Evolutionary conservation across 2,888 invertebrate species (phyloP), one percentile per base, ranked within the genome.

Genomic region (Drosophila lutescens): DNA sequence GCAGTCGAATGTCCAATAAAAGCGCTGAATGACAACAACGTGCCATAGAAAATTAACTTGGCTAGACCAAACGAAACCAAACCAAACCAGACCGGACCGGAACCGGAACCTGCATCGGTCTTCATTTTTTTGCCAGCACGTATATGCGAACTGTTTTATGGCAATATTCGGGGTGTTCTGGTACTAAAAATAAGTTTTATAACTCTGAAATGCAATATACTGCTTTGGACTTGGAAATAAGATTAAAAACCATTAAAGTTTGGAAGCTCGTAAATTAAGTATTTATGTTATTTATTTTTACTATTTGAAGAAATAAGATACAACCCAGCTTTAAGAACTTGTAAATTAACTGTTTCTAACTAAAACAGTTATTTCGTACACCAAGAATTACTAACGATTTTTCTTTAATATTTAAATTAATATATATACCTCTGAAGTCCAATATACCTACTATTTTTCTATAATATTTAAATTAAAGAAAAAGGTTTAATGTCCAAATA

Each of bases 11-110:
- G 49, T 50, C 75, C 79, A 87, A 87, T 82, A 82, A 87, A 87
- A 81, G 70, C 80, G 50, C 15, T 50, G 78, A 85, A 85, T 82
- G 83, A 87, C 85, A 79, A 78, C 82, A 76, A 87, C 85, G 86
- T 87, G 83, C 87, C 71, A 87, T 83, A 83, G 85, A 87, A 83
- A 83, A 83, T 83, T 83, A 83, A 82, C 83, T 87, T 85, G 83
- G 72, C 80, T 87, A 82, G 61, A 20, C 7, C 54, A 26, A 20
- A 20, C 7, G 47, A 26, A 20, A 30, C 44, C 30, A 12, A n/a
- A 17, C 41, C 15, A 41, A 7, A 26, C 30, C 30, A 10, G 12
- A 34, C 10, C 10, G 10, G 43, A 58, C 50, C 30, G 53, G 44
- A 53, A 58, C 44, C 30, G 53, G 44, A 53, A 65, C 41, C 53